Evolutionary conservation across 2,113 vertebrate genomes (phyloP).

Genomic region (Syngnathus floridae): DNA sequence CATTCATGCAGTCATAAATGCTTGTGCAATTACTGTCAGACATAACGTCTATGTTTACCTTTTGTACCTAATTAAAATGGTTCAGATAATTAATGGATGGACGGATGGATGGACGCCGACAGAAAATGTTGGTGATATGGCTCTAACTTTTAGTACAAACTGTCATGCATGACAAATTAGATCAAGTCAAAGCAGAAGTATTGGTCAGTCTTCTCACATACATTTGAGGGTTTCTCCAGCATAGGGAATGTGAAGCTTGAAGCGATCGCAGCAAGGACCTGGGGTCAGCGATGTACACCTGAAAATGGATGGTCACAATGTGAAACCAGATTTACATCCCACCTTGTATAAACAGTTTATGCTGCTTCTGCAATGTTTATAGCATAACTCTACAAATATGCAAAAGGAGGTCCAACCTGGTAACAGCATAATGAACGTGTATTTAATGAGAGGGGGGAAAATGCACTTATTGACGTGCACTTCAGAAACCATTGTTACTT

Average conservation of each 20-base stretch:
- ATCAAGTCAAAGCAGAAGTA: not conserved
- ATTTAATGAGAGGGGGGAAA: too few species aligned
- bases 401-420: not conserved
- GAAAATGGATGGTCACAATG: constrained; percentile 18
- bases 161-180: not conserved
- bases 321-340: too few species aligned
- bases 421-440: not conserved
- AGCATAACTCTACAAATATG: not conserved
- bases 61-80: too few species aligned
- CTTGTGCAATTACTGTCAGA: not conserved
- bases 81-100: too few species aligned
- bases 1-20: not conserved
- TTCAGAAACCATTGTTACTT: too few species aligned
- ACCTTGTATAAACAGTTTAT: not conserved
- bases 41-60: too few species aligned
- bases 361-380: not conserved
- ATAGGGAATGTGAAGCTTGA: constrained; percentile 96
- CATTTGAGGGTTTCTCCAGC: constrained; percentile 98
- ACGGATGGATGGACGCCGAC: not conserved
- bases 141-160: not conserved
- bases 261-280: constrained; percentile 93
- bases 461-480: not conserved
- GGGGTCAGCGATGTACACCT: constrained; percentile 91
- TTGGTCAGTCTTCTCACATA: constrained; percentile 61
- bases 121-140: not conserved